phyloP scores from a whole-genome alignment of 1,140 invertebrate genomes.

The Drosophila cardini region DNA sequence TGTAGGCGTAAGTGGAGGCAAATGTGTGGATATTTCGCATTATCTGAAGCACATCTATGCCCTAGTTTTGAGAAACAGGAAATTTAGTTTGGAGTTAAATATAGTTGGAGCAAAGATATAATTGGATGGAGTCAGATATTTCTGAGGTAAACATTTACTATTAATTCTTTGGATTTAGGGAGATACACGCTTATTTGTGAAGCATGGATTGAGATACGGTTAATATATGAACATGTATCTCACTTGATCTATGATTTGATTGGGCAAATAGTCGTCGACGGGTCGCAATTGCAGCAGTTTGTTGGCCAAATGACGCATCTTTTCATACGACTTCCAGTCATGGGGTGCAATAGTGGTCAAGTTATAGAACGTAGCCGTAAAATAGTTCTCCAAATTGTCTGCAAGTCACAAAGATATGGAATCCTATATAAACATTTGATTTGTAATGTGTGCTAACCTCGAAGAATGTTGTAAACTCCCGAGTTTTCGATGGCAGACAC shows the following conservation, averaged over 20 bases:
- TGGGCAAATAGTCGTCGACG: constrained; percentile 96
- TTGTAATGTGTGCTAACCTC: constrained; percentile 46
- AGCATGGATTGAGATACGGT: too few species aligned
- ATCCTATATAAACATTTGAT: not conserved
- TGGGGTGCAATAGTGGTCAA: constrained; percentile 98
- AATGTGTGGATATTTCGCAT: constrained; percentile 99
- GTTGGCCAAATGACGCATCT: constrained; percentile 96
- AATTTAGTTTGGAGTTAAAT: too few species aligned
- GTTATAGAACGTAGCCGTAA: constrained; percentile 98
- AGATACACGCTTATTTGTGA: too few species aligned
- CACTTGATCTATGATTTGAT: constrained; percentile 97
- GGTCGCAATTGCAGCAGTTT: constrained; percentile 93
- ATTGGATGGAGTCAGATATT: too few species aligned
- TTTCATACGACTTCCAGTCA: constrained; percentile 98
- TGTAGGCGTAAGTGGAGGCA: constrained; percentile 97
- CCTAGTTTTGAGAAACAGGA: constrained; percentile 85
- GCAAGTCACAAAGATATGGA: constrained; percentile 44
- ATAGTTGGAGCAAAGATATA: too few species aligned
- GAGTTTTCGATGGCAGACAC: constrained; percentile 85
- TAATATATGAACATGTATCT: too few species aligned
- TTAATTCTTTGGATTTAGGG: too few species aligned
- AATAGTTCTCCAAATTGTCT: constrained; percentile 94
- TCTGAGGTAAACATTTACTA: too few species aligned
- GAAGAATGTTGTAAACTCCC: constrained; percentile 72
- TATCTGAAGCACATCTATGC: constrained; percentile 98